Percentiles rank a stretch among this genome's conserved stretches.
Conservation (phyloP, 2,113 vertebrate genomes). For the Oryzias curvinotus region DNA sequence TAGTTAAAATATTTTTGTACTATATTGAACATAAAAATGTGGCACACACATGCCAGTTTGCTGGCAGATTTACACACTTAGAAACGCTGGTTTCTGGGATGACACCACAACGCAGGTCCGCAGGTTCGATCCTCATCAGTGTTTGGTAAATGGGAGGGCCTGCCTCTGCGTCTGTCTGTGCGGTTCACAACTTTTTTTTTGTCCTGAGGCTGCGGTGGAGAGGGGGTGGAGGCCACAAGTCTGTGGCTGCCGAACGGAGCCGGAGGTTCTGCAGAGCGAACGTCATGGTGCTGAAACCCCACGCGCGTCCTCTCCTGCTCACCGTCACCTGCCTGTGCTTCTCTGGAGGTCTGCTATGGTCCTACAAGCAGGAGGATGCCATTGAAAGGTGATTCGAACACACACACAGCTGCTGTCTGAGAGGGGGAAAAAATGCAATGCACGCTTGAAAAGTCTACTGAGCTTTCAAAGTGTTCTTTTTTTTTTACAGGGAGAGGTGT, state of each 20-base stretch:
- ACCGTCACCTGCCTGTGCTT: conserved; percentile 70
- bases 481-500: conserved; percentile 83
- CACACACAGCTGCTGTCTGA: neutral
- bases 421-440: no score
- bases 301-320: conserved; percentile 55
- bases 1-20: no score
- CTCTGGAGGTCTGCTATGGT: conserved; percentile 83
- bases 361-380: conserved; percentile 84
- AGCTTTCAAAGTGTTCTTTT: neutral
- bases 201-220: neutral
- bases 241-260: no score
- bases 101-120: neutral
- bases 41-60: no score
- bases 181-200: neutral
- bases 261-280: neutral
- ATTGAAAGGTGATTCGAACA: conserved; percentile 76
- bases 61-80: no score
- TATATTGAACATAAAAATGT: no score
- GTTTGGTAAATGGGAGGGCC: conserved; percentile 52
- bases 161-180: neutral
- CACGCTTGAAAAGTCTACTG: neutral
- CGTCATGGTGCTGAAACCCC: conserved; percentile 62
- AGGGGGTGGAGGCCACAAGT: no score
- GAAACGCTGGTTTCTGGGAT: neutral
- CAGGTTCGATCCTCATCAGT: neutral